These are phyloP conservation scores for Nezara viridula DNA, from an alignment of 2,888 invertebrate genomes.

Conservation along the genomic window DNA sequence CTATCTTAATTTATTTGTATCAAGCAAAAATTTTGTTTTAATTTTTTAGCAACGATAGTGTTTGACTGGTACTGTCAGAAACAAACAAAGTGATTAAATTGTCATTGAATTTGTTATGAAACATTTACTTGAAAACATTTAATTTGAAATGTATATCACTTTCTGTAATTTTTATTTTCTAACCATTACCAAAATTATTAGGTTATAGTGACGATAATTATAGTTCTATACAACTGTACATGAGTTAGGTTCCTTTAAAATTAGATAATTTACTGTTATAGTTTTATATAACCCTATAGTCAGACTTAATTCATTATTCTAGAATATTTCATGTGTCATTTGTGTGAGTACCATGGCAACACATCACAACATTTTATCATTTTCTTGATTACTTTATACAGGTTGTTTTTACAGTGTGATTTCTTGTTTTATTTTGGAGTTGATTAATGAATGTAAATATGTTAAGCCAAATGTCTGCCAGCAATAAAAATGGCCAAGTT, in stretches of 20 bases:
- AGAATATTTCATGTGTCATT: constrained; percentile 11
- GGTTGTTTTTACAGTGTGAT: background rate
- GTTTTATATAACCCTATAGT: background rate
- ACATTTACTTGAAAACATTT: background rate
- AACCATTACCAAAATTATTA: background rate
- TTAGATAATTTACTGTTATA: background rate
- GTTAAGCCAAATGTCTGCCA: background rate
- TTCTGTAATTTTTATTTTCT: background rate
- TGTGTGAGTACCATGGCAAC: background rate
- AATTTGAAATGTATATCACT: background rate
- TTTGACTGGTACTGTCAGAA: background rate
- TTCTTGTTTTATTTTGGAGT: background rate
- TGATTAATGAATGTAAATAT: background rate
- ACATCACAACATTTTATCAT: constrained; percentile 1
- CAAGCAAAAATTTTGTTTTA: background rate
- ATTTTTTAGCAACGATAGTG: background rate
- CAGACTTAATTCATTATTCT: background rate
- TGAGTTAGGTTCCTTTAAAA: background rate
- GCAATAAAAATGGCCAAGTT: background rate
- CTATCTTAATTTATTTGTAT: background rate
- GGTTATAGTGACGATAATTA: background rate
- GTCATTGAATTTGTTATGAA: background rate
- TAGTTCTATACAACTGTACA: background rate
- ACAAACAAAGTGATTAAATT: background rate
- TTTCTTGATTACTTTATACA: background rate